Evolutionary conservation across 37 sponge, comb jelly and placozoan genomes (phyloP).

Genomic region (Haliclona indistincta): DNA sequence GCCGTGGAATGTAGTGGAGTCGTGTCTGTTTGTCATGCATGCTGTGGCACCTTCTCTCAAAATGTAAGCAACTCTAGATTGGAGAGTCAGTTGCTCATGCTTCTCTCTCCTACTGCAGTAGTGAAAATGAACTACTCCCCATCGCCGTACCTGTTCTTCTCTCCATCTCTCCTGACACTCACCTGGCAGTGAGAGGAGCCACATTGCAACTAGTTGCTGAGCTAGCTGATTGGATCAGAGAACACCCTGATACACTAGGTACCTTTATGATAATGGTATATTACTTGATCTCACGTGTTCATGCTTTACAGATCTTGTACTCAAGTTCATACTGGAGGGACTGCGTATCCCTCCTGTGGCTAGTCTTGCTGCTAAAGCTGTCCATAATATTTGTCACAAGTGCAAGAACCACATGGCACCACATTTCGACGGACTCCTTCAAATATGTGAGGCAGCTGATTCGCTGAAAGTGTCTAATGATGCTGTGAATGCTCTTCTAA

Average conservation of each 20-base stretch:
- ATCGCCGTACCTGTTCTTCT: slow-evolving; percentile 64
- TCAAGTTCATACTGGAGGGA: slow-evolving; percentile 55
- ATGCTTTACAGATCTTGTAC: slow-evolving; percentile 34
- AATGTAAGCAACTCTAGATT: slow-evolving; percentile 15
- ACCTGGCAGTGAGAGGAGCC: slow-evolving; percentile 53
- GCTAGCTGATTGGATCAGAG: slow-evolving; percentile 70
- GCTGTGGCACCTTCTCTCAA: slow-evolving; percentile 67
- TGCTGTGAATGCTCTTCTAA: slow-evolving; percentile 67
- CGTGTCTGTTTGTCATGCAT: slow-evolving; percentile 77
- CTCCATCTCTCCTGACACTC: slow-evolving; percentile 53
- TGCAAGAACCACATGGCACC: slow-evolving; percentile 61
- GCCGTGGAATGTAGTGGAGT: slow-evolving; percentile 67
- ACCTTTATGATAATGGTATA: not conserved
- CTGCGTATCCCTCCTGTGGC: slow-evolving; percentile 50
- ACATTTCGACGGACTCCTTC: slow-evolving; percentile 58
- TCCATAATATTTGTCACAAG: slow-evolving; percentile 66
- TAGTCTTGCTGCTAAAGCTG: slow-evolving; percentile 65
- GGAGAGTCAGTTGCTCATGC: not conserved
- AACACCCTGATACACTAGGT: slow-evolving; percentile 66
- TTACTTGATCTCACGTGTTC: not conserved
- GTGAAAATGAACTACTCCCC: slow-evolving; percentile 67
- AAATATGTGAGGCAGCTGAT: slow-evolving; percentile 72
- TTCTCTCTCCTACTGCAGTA: slow-evolving; percentile 34
- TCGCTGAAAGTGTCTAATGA: slow-evolving; percentile 54
- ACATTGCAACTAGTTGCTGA: slow-evolving; percentile 48